Evolutionary conservation across 2,797 vertebrate genomes (phyloP), one percentile per base, ranked within the genome.

Genomic region (Brachyrhaphis roseni): DNA sequence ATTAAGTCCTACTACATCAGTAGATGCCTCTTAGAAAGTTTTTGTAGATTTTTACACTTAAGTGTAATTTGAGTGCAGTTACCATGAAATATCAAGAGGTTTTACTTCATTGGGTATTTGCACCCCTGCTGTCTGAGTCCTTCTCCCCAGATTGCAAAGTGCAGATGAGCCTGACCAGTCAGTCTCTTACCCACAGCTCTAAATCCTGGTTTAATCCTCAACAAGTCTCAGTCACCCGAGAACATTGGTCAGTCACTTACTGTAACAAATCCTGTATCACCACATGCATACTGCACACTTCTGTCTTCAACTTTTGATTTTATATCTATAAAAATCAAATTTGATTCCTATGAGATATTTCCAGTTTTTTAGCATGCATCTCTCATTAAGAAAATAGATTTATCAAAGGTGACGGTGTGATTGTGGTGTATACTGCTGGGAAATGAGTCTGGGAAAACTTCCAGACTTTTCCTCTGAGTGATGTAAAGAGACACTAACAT

Each of bases 181-280:
- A 36, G 66, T 70, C 83, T 84, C 79, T 78, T 91, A 89, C 84
- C 82, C 90, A 85, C 82, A 86, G 86, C 86, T 82, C 76, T 91
- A 94, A 95, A 93, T 92, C 93, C 86, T 90, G 84, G 93, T 92
- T 91, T 91, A 86, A 93, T 94, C 91, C 91, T 83, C 75, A 53
- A 23, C 81, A 75, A 72, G 83, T 86, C 85, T 85, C 66, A 70
- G 89, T 91, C 91, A 91, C 49, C 71, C 78, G 86, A 90, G 83
- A 90, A 94, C 86, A 90, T 92, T 89, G 91, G 86, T 90, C 84
- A 86, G 51, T 88, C 84, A 77, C 45, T 90, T 82, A 41, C 23
- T 76, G 79, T 81, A 73, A 82, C 79, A 93, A 94, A 95, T 94
- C 93, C 90, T 70, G 57, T 83, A 68, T 81, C 49, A n/a, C 62